These are phyloP conservation scores for Temnothorax longispinosus DNA, from an alignment of 1,140 invertebrate genomes.

Conservation along the genomic window DNA sequence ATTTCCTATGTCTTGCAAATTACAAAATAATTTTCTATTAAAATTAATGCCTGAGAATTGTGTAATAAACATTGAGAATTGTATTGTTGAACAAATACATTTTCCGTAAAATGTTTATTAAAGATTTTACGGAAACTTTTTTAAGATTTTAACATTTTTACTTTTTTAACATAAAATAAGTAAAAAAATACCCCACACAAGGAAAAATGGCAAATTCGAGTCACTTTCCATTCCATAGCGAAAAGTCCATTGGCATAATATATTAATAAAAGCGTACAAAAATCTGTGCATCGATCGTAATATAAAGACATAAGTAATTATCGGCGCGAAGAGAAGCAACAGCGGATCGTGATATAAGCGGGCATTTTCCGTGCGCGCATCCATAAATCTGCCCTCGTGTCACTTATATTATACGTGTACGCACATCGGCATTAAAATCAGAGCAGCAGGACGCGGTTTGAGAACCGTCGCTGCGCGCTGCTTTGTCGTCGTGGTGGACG, in stretches of 20 bases:
- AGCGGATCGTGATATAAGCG: neutral
- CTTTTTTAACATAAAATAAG: neutral
- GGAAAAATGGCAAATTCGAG: neutral
- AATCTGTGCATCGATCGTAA: neutral
- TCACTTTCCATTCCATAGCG: neutral
- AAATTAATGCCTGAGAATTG: neutral
- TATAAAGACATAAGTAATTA: neutral
- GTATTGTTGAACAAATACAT: neutral
- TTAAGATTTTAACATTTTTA: too few species aligned
- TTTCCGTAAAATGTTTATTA: neutral
- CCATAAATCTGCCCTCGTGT: neutral
- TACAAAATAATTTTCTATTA: neutral
- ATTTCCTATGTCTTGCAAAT: too few species aligned
- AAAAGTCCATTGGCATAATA: neutral
- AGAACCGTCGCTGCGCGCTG: neutral
- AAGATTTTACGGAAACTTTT: too few species aligned
- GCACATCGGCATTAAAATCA: conserved; percentile 14
- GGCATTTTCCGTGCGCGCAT: neutral
- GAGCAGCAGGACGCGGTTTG: conserved; percentile 9
- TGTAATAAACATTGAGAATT: neutral
- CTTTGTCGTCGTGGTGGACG: neutral
- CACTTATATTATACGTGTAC: neutral
- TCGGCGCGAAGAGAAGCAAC: neutral
- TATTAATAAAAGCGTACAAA: too few species aligned
- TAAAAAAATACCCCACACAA: neutral